Evolutionary conservation across 2,888 invertebrate genomes (phyloP).

Genomic region (Oasisia sp.): DNA sequence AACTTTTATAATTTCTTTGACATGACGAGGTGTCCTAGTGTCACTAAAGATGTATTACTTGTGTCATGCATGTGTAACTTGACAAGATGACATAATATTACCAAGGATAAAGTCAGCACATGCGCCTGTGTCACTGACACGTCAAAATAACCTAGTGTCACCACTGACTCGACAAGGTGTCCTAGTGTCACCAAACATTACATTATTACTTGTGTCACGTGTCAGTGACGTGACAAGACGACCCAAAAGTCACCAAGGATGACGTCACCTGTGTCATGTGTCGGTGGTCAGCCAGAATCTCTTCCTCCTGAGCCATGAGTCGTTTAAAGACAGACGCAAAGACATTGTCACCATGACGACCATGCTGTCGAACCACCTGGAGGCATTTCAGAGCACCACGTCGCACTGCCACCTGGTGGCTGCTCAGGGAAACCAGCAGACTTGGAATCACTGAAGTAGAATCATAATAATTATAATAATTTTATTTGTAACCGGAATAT

Average conservation of each 20-base stretch:
- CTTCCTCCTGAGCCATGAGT: not conserved
- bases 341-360: not conserved
- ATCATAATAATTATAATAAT: not conserved
- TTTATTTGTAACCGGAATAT: no score
- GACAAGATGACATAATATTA: no score
- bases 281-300: constrained; percentile 43
- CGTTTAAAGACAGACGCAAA: not conserved
- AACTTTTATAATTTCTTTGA: no score
- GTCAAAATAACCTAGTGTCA: no score
- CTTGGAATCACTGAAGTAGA: constrained; percentile 66
- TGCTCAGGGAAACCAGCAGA: constrained; percentile 72
- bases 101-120: no score
- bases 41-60: no score
- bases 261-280: constrained; percentile 47
- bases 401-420: constrained; percentile 71
- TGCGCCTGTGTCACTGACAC: no score
- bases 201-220: no score
- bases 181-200: no score
- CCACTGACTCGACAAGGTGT: no score
- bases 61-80: no score
- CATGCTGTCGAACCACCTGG: constrained; percentile 34
- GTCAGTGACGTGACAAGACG: not conserved
- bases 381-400: constrained; percentile 71
- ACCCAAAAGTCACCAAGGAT: not conserved
- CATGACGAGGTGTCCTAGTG: no score